A percentile compares a stretch with the other conserved stretches of the same genome.
These are phyloP conservation scores for Chelonus insularis DNA, from an alignment of 1,140 invertebrate genomes.

Conservation along the genomic window DNA sequence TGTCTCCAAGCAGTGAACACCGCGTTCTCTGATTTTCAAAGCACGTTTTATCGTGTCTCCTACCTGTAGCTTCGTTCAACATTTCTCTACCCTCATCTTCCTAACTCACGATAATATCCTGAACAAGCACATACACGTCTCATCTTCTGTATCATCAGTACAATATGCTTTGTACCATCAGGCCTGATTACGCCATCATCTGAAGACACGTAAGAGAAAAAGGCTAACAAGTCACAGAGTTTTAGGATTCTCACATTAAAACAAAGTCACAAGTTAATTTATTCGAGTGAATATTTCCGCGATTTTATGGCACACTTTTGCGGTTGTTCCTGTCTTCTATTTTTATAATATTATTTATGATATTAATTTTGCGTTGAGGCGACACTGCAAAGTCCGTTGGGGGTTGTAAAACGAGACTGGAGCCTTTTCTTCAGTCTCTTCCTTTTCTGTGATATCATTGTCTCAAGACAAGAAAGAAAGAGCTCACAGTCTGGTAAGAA, in stretches of 20 bases:
- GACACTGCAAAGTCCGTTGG: neutral
- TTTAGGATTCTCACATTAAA: neutral
- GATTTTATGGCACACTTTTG: too few species aligned
- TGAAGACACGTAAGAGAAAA: constrained; percentile 8
- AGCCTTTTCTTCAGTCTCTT: constrained; percentile 24
- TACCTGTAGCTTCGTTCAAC: constrained; percentile 6
- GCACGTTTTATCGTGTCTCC: constrained; percentile 15
- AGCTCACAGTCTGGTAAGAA: neutral
- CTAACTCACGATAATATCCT: constrained; percentile 14
- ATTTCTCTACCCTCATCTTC: neutral
- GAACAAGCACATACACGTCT: constrained; percentile 17
- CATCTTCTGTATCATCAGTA: constrained; percentile 22
- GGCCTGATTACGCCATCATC: constrained; percentile 14
- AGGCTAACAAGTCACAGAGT: constrained; percentile 1
- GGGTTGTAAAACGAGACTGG: neutral
- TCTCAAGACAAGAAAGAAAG: constrained; percentile 43
- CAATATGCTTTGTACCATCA: constrained; percentile 21
- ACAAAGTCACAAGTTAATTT: neutral
- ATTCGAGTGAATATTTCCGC: neutral
- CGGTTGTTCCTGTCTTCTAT: too few species aligned
- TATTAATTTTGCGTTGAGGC: constrained; percentile 56
- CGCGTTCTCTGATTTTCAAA: constrained; percentile 5
- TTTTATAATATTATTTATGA: constrained; percentile 57
- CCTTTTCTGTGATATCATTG: constrained; percentile 58
- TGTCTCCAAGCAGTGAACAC: neutral